These are phyloP conservation scores for Rhagoletis zephyria DNA, from an alignment of 1,140 invertebrate species.

Conservation along the genomic window DNA sequence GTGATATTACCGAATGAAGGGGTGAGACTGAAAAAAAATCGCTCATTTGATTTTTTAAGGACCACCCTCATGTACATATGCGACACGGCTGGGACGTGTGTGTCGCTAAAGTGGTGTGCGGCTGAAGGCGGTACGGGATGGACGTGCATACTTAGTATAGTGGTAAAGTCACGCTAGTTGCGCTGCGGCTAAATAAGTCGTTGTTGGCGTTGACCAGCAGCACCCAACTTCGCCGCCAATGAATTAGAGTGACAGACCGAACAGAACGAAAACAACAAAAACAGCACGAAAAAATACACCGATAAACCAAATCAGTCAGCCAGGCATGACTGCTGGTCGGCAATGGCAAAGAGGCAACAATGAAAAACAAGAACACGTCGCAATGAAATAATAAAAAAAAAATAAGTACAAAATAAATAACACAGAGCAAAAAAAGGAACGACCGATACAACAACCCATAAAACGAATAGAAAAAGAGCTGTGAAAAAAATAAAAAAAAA, in stretches of 20 bases:
- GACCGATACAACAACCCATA: constrained; percentile 13
- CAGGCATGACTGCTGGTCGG: constrained; percentile 25
- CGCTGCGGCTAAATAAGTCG: constrained; percentile 22
- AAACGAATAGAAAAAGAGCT: constrained; percentile 3
- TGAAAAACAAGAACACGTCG: neutral
- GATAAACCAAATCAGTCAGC: constrained; percentile 49
- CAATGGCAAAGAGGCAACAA: neutral
- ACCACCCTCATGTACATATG: neutral
- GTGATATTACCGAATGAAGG: too few relatives aligned
- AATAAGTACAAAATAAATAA: neutral
- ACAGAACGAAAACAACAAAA: constrained; percentile 5
- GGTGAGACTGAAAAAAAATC: too few relatives aligned
- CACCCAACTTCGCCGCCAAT: constrained; percentile 17
- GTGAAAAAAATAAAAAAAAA: constrained; percentile 3
- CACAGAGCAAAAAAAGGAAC: neutral
- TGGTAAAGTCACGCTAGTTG: constrained; percentile 32
- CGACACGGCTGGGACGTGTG: neutral
- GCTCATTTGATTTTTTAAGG: too few relatives aligned
- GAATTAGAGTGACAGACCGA: constrained; percentile 43
- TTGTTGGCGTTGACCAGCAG: constrained; percentile 27
- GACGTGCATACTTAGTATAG: neutral
- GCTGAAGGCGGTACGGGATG: neutral
- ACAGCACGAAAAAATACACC: neutral
- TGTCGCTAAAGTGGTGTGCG: neutral
- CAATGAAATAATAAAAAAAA: neutral